Evolutionary conservation across 2,797 vertebrate genomes (phyloP), one percentile per base, ranked within the genome.

Genomic region (Epinephelus coioides): DNA sequence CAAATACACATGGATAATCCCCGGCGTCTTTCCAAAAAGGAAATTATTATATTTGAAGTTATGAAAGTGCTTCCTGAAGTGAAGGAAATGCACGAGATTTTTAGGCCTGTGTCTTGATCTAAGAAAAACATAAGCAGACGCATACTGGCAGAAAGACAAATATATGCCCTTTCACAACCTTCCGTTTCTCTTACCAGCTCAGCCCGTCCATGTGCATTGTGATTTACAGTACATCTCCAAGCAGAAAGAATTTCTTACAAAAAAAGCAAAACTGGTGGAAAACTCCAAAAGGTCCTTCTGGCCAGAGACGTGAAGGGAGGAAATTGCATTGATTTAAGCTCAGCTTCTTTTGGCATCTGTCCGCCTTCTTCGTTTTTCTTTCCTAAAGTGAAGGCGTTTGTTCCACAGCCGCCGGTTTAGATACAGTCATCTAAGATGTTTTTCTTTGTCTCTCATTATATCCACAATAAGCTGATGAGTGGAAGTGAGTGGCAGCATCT

Each of bases 41-140:
- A 95, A 95, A 95, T 95, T 86, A 93, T 95, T 94, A 89, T 92
- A 94, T 95, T 94, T 91, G 73, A 93, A 93, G 91, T 93, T 93
- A 92, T 91, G 86, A 93, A 87, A 93, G 87, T 79, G 79, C 84
- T 94, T 95, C 91, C 91, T 90, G 86, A 88, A 92, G 83, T 79
- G 84, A 84, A 82, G 85, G 82, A 94, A 95, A 90, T 86, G 83
- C 88, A 86, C 38, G 49, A 73, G 76, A 86, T 94, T 83, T 73
- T 88, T 83, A 78, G 86, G 77, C 81, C 72, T 83, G 68, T 61
- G 76, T 87, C 81, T 87, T 88, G 85, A 95, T 92, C 90, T 93
- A 90, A 93, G 89, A 91, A 92, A 95, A 95, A 94, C 90, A 95
- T 30, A 82, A 84, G 89, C 79, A 89, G 89, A 91, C 40, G 44